Percentiles rank a stretch among this genome's conserved stretches.
phyloP scores from a whole-genome alignment of 2,113 vertebrate species.

The Danionella cerebrum region DNA sequence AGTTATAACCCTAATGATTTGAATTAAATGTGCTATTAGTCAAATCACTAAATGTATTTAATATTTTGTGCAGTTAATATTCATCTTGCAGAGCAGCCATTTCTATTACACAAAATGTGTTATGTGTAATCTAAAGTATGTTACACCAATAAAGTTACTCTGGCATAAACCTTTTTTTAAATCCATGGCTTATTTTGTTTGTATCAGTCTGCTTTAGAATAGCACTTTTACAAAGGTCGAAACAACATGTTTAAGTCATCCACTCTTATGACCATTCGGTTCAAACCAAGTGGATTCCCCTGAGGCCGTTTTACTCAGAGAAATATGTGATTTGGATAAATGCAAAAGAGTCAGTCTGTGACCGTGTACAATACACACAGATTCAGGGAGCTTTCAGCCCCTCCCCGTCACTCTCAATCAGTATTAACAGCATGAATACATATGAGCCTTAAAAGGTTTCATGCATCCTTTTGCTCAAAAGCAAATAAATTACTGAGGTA shows the following conservation, averaged over 20 bases:
- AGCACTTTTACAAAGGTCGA: neutral
- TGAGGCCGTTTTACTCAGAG: neutral
- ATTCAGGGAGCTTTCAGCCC: neutral
- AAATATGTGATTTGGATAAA: neutral
- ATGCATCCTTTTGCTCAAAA: neutral
- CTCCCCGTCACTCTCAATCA: conserved; percentile 17
- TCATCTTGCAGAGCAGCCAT: no score
- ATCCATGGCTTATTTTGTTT: neutral
- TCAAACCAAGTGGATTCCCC: neutral
- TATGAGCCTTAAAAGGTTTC: neutral
- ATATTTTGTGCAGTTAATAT: no score
- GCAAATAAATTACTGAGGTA: neutral
- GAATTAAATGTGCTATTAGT: no score
- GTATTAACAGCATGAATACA: neutral
- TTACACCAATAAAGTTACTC: no score
- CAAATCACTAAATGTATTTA: no score
- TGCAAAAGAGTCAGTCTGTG: neutral
- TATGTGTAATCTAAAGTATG: neutral
- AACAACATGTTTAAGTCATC: conserved; percentile 6
- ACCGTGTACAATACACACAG: conserved; percentile 14
- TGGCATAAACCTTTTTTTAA: no score
- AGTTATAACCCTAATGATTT: no score
- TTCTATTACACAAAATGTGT: no score
- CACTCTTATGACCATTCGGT: neutral
- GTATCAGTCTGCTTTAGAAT: neutral